These are phyloP conservation scores for Geococcyx californianus DNA, from an alignment of 2,113 vertebrate genomes.

Conservation along the genomic window DNA sequence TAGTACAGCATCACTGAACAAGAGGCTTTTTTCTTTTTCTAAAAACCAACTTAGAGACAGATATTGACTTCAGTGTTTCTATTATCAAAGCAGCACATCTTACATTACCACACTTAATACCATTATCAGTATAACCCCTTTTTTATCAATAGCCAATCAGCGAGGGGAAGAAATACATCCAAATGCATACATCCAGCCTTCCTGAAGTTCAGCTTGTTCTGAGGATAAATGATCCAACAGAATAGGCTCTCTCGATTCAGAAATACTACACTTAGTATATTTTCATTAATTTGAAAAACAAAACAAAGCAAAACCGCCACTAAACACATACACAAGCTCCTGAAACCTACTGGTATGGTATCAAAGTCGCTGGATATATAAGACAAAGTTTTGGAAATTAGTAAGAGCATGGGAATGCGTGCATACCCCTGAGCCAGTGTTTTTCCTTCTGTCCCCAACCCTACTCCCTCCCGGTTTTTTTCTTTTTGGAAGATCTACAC, in stretches of 20 bases:
- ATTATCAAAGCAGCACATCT: background rate
- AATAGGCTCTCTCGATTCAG: background rate
- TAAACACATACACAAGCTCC: background rate
- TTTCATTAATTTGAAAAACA: background rate
- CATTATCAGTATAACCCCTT: background rate
- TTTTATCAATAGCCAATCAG: background rate
- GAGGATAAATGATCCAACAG: background rate
- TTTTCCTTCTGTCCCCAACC: background rate
- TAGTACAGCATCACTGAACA: background rate
- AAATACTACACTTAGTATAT: background rate
- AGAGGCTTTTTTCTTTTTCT: background rate
- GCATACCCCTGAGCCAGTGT: background rate
- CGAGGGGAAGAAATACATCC: background rate
- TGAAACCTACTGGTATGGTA: background rate
- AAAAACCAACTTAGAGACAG: background rate
- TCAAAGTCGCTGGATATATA: background rate
- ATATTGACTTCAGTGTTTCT: background rate
- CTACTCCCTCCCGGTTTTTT: rapidly evolving
- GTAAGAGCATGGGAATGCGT: background rate
- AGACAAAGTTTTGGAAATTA: background rate
- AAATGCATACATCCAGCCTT: background rate
- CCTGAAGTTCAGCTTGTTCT: background rate
- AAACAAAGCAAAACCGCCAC: background rate
- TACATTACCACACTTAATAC: background rate
- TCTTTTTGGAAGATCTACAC: background rate